Evolutionary conservation across 2,113 vertebrate genomes (phyloP).

Genomic region (Blennius ocellaris): DNA sequence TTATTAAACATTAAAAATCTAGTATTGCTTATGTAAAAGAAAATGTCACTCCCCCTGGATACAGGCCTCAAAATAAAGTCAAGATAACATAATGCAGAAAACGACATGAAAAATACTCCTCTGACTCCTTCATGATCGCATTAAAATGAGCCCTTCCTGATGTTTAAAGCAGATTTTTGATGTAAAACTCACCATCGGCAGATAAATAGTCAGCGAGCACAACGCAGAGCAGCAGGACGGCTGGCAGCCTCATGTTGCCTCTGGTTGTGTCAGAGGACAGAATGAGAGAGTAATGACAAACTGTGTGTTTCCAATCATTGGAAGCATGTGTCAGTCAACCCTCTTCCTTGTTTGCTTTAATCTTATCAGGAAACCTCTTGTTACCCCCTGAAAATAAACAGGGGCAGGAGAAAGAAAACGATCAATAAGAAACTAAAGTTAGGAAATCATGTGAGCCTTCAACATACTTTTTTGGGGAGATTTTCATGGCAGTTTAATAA

Average conservation of each 20-base stretch:
- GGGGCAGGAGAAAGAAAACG: not conserved
- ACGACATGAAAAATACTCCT: not conserved
- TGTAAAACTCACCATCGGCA: constrained; percentile 67
- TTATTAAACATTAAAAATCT: too few relatives aligned
- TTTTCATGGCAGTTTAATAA: not conserved
- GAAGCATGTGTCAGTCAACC: constrained; percentile 76
- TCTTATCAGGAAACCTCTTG: constrained; percentile 50
- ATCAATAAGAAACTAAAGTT: constrained; percentile 28
- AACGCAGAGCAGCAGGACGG: constrained; percentile 66
- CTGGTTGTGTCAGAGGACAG: constrained; percentile 25
- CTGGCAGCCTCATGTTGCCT: constrained; percentile 76
- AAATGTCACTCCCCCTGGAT: not conserved
- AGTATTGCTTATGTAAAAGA: too few relatives aligned
- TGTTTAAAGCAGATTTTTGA: not conserved
- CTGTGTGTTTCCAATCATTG: constrained; percentile 63
- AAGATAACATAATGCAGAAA: not conserved
- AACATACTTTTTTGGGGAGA: too few relatives aligned
- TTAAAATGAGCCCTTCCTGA: not conserved
- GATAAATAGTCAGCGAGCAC: constrained; percentile 54
- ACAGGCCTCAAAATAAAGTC: not conserved
- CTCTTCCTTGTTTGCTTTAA: constrained; percentile 69
- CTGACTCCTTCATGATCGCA: not conserved
- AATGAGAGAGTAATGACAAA: constrained; percentile 51
- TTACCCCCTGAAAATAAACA: constrained; percentile 44
- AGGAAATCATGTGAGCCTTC: not conserved